A percentile compares a stretch with the other conserved stretches of the same genome.
These are phyloP conservation scores for Hydrochoerus hydrochaeris DNA, from an alignment of 2,113 vertebrate species.

Conservation along the genomic window DNA sequence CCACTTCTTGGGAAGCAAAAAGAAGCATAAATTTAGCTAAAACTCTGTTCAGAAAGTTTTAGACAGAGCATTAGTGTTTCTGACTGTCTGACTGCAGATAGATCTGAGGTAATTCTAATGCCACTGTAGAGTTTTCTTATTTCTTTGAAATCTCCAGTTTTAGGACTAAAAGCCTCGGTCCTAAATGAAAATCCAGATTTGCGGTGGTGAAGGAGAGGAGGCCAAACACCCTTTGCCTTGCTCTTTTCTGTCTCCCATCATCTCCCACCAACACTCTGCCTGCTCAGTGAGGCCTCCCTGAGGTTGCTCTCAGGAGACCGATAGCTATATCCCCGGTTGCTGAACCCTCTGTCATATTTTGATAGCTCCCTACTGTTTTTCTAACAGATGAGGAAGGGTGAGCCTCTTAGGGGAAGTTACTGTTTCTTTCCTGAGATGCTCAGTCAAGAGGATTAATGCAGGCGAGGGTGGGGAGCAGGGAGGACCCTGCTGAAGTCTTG, in stretches of 20 bases:
- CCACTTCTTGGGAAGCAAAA: neutral
- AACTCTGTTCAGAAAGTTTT: slow-evolving; percentile 12
- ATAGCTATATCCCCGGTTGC: neutral
- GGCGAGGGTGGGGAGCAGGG: slow-evolving; percentile 68
- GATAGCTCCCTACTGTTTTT: slow-evolving; percentile 70
- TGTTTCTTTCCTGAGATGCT: slow-evolving; percentile 63
- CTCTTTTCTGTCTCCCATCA: neutral
- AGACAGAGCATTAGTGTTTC: neutral
- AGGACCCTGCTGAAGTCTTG: slow-evolving; percentile 65
- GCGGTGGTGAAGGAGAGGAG: neutral
- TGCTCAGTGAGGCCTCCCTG: slow-evolving; percentile 55
- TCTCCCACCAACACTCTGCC: fast-evolving
- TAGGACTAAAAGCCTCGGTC: neutral
- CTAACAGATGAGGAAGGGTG: slow-evolving; percentile 58
- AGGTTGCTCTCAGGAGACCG: slow-evolving; percentile 36
- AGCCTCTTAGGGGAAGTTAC: slow-evolving; percentile 74
- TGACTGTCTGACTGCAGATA: neutral
- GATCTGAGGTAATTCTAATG: neutral
- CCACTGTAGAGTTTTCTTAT: neutral
- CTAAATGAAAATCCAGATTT: neutral
- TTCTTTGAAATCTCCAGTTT: neutral
- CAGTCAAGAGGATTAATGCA: neutral
- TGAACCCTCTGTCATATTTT: slow-evolving; percentile 28
- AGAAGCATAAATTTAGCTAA: neutral
- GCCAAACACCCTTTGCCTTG: neutral